Percentiles rank a stretch among this genome's conserved stretches.
Evolutionary conservation across 1,140 invertebrate species (phyloP).

Genomic region (Zaprionus kolodkinae): DNA sequence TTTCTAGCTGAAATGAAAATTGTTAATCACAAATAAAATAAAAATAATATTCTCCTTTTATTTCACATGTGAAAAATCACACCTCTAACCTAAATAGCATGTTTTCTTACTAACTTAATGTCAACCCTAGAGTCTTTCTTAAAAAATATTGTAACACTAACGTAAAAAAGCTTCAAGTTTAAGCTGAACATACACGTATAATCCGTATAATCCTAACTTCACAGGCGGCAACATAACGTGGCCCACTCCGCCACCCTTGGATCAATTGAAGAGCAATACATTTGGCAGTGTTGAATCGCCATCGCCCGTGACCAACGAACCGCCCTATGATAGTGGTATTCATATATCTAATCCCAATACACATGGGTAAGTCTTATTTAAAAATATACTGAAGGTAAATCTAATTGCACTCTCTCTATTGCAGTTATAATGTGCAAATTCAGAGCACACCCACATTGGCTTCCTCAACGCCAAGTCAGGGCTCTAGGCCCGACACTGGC

Average conservation of each 20-base stretch:
- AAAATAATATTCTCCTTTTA: neutral
- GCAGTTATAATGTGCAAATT: slow-evolving; percentile 82
- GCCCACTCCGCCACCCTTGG: slow-evolving; percentile 78
- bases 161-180: slow-evolving; percentile 10
- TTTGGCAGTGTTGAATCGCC: slow-evolving; percentile 83
- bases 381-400: neutral
- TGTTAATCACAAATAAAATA: neutral
- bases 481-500: slow-evolving; percentile 83
- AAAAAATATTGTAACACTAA: slow-evolving; percentile 52
- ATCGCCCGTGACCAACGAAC: slow-evolving; percentile 80
- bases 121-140: slow-evolving; percentile 42
- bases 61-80: slow-evolving; percentile 12
- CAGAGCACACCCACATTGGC: slow-evolving; percentile 79
- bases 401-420: too few relatives aligned
- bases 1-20: neutral
- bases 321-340: slow-evolving; percentile 71
- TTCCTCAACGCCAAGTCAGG: slow-evolving; percentile 76
- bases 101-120: slow-evolving; percentile 68
- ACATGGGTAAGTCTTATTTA: slow-evolving; percentile 65
- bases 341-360: slow-evolving; percentile 83
- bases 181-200: neutral
- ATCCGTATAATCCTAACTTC: slow-evolving; percentile 11
- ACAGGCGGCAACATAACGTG: slow-evolving; percentile 80
- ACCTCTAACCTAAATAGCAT: slow-evolving; percentile 55
- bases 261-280: slow-evolving; percentile 78